Evolutionary conservation across 2,113 vertebrate genomes (phyloP), one percentile per base, ranked within the genome.

Genomic region (Hiodon alosoides): DNA sequence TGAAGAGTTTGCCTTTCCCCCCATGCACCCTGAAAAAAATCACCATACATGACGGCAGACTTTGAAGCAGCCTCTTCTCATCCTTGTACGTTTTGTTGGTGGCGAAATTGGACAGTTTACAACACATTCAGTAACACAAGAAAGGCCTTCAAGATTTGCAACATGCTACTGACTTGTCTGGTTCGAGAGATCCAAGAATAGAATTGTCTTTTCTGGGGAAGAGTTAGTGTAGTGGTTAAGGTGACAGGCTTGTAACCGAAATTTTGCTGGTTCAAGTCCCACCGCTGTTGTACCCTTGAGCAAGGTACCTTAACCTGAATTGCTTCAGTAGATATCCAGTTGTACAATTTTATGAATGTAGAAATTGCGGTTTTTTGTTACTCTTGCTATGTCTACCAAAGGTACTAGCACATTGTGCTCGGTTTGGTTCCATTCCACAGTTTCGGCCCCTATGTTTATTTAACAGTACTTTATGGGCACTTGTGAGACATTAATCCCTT

Each of bases 401-500:
- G 86, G 82, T 72, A 31, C 31, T 31, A 73, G 77, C 75, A 75
- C 85, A 85, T 87, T 87, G 87, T 89, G 87, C 89, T 89, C 86
- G 87, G 82, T 84, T 88, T 86, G 81, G 86, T 87, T 61, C 66
- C 60, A 78, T 83, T 83, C 81, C 75, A 81, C 73, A 83, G 80
- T 70, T 76, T 83, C 83, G 83, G 59, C 57, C 71, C 52, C 71
- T 72, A 64, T 90, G 87, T 91, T 90, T 89, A 86, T 80, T 73
- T 85, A 88, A 85, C 84, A 76, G 76, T 89, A 88, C 88, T 88
- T 81, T 84, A 78, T 81, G 84, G 86, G 87, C 84, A 89, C 88
- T 68, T 13, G 74, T 83, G 86, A 87, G 89, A 90, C 76, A 83
- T 89, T 90, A 87, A 87, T 90, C 88, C 85, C 81, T 75, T 80